Percentiles rank a stretch among this genome's conserved stretches.
Evolutionary conservation across 2,888 invertebrate genomes (phyloP).

Genomic region (Luperina testacea): DNA sequence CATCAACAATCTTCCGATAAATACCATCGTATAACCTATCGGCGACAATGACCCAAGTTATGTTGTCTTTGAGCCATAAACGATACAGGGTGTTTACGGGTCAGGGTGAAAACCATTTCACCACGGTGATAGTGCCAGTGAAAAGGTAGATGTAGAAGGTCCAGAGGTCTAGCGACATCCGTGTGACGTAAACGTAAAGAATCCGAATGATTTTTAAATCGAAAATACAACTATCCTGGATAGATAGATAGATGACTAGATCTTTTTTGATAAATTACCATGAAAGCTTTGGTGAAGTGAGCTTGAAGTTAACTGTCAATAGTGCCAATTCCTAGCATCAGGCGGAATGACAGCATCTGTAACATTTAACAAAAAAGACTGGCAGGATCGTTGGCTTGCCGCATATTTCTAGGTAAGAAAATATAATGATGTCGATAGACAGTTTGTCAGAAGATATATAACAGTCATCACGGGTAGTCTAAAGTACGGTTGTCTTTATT

Average conservation of each 20-base stretch:
- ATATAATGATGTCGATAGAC: not conserved
- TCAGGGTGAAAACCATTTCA: slow-evolving; percentile 46
- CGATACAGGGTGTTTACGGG: slow-evolving; percentile 35
- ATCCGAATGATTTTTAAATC: not conserved
- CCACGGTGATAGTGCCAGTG: slow-evolving; percentile 23
- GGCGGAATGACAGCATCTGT: not conserved
- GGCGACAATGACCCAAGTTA: slow-evolving; percentile 45
- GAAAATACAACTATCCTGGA: not conserved
- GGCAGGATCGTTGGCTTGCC: not conserved
- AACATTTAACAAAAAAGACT: not conserved
- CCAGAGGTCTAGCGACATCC: not conserved
- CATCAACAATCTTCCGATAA: slow-evolving; percentile 39
- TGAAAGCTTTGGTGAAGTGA: not conserved
- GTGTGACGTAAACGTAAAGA: not conserved
- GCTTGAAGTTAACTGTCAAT: not conserved
- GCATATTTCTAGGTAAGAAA: not conserved
- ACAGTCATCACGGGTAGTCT: not conserved
- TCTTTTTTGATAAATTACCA: not conserved
- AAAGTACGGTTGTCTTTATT: not conserved
- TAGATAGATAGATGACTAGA: too few species aligned
- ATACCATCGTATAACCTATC: slow-evolving; percentile 13
- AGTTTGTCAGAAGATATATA: not conserved
- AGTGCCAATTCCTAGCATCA: not conserved
- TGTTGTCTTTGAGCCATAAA: slow-evolving; percentile 45
- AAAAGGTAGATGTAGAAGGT: slow-evolving; percentile 7